phyloP scores from a whole-genome alignment of 2,888 invertebrate genomes.

The Apomyelois bistriatella region DNA sequence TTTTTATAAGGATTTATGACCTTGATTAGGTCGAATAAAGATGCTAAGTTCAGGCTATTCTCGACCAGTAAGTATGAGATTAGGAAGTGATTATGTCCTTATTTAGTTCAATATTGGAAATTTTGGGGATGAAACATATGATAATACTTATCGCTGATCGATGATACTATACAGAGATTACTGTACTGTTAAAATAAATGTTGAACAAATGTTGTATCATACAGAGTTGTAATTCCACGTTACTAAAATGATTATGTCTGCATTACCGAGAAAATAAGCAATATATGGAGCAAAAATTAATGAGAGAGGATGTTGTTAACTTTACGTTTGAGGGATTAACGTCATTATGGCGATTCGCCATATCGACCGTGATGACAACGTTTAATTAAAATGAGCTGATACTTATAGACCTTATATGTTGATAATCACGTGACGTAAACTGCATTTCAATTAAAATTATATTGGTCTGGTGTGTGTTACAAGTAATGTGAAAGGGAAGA shows the following conservation, averaged over 20 bases:
- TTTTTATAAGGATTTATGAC: too few relatives aligned
- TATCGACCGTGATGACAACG: slow-evolving; percentile 18
- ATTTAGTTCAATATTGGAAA: too few relatives aligned
- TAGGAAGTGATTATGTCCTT: too few relatives aligned
- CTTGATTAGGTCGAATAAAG: too few relatives aligned
- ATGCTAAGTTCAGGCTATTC: too few relatives aligned
- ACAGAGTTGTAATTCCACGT: too few relatives aligned
- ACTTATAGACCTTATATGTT: background rate
- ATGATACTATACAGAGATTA: too few relatives aligned
- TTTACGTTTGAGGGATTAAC: slow-evolving; percentile 14
- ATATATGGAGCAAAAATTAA: slow-evolving; percentile 9
- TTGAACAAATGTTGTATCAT: too few relatives aligned
- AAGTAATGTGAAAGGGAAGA: background rate
- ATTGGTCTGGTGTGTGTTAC: background rate
- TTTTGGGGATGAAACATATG: too few relatives aligned
- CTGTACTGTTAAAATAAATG: too few relatives aligned
- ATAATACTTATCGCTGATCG: too few relatives aligned
- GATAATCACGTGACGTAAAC: slow-evolving; percentile 4
- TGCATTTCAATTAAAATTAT: background rate
- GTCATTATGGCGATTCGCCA: slow-evolving; percentile 13
- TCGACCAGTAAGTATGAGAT: too few relatives aligned
- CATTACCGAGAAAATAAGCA: background rate
- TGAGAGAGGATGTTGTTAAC: slow-evolving; percentile 6
- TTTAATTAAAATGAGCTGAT: slow-evolving; percentile 18
- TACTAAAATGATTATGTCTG: background rate